Evolutionary conservation across 2,888 invertebrate genomes (phyloP).

Genomic region (Malthinus flaveolus): DNA sequence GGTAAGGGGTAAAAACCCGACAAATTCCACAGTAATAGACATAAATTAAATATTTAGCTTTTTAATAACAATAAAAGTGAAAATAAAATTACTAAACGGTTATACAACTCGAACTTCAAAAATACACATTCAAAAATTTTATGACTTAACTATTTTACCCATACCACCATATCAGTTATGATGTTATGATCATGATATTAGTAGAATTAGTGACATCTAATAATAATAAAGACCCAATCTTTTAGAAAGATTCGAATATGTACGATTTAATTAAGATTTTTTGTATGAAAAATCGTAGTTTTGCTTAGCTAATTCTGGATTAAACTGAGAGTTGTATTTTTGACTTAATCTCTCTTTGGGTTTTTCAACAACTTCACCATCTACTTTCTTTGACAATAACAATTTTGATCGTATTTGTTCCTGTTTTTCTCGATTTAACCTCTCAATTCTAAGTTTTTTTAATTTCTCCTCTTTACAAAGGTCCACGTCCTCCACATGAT

Average conservation of each 20-base stretch:
- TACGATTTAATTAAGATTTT: background rate
- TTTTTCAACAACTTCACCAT: constrained; percentile 55
- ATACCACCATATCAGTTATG: too few species aligned
- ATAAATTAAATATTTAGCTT: too few species aligned
- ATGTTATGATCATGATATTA: too few species aligned
- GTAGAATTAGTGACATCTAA: too few species aligned
- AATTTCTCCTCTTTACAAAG: constrained; percentile 54
- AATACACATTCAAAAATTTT: too few species aligned
- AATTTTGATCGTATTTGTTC: constrained; percentile 75
- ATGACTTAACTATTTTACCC: background rate
- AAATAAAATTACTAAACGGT: background rate
- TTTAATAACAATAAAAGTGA: too few species aligned
- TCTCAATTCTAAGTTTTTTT: constrained; percentile 72
- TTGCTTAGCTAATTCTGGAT: constrained; percentile 86
- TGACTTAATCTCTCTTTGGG: constrained; percentile 54
- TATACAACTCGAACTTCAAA: too few species aligned
- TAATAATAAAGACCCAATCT: too few species aligned
- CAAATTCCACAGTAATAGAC: background rate
- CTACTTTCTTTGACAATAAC: constrained; percentile 67
- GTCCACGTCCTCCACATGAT: constrained; percentile 41
- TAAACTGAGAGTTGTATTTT: constrained; percentile 96
- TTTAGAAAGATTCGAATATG: too few species aligned
- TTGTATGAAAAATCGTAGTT: constrained; percentile 57
- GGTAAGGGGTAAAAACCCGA: background rate
- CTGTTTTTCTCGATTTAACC: constrained; percentile 77